Evolutionary conservation across 2,797 vertebrate species (phyloP), one percentile per base, ranked within the genome.

Genomic region (Aplochiton taeniatus): DNA sequence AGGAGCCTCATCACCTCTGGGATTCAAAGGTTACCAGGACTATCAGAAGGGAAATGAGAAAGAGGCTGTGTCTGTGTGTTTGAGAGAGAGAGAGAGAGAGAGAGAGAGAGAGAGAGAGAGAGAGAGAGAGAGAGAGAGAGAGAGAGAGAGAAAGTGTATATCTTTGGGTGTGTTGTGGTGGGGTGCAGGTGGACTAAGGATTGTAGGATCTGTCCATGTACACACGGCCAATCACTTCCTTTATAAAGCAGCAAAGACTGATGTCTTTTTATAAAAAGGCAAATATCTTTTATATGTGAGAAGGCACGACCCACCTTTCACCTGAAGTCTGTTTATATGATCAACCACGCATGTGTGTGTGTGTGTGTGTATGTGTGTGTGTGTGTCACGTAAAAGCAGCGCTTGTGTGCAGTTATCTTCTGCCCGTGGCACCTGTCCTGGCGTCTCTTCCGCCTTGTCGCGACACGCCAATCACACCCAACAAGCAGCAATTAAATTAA

Each of bases 11-110:
- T 83, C 67, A 56, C 72, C 61, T 70, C 8, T 4, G 62, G 61
- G 72, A 83, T 79, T 83, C 69, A 84, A 70, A 76, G 82, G 86
- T 82, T 83, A 83, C 86, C 72, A 65, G 69, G 55, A 66, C 75
- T 57, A 81, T 82, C 62, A 67, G 47, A 61, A 60, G 72, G 50
- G 73, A 83, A 79, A 85, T 74, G 69, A 57, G 63, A 76, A 74
- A 69, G 47, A 62, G 56, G 49, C n/a, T 57, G 53, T 31, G 43
- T 43, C 31, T 44, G 50, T 52, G 41, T 14, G 41, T 45, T 13
- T 11, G 65, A 41, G 42, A 20, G 45, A 14, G 43, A 18, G 55
- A 20, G 31, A 57, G 49, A 45, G 44, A 45, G 61, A 46, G 57
- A 67, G 54, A n/a, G 45, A 17, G 63, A 31, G 53, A 19, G 48